Conservation (phyloP, 2,888 invertebrate genomes). For the Stegana nigrithorax region DNA sequence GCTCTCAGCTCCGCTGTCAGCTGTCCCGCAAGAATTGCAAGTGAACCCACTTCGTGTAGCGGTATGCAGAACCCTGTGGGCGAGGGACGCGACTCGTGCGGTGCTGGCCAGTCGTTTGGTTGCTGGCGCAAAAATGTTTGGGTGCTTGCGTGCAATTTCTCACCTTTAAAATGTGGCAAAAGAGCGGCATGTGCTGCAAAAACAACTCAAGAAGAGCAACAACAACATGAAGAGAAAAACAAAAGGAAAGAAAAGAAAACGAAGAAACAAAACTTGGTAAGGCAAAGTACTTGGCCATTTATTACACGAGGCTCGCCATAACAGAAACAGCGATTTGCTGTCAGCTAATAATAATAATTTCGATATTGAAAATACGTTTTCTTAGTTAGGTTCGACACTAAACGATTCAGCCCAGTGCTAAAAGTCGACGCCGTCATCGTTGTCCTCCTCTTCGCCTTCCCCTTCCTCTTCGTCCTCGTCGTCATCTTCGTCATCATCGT, state of each 20-base stretch:
- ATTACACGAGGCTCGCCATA: constrained; percentile 47
- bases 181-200: constrained; percentile 8
- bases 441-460: too few species aligned
- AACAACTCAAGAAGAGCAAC: neutral
- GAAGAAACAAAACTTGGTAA: constrained; percentile 40
- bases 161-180: constrained; percentile 55
- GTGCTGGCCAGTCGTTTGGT: constrained; percentile 15
- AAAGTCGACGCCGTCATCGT: neutral
- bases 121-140: constrained; percentile 6
- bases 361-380: constrained; percentile 66
- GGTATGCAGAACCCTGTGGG: too few species aligned
- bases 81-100: too few species aligned
- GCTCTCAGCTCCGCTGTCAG: too few species aligned
- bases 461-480: too few species aligned
- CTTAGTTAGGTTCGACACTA: constrained; percentile 65
- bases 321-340: constrained; percentile 58
- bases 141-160: constrained; percentile 49
- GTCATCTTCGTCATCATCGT: too few species aligned
- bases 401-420: constrained; percentile 56
- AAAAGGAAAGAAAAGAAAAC: neutral
- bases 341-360: constrained; percentile 66
- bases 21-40: too few species aligned
- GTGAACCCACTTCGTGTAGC: too few species aligned
- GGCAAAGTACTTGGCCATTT: constrained; percentile 49
- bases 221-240: constrained; percentile 34